Evolutionary conservation across 2,797 vertebrate genomes (phyloP).

Genomic region (Gymnothorax reevesii): DNA sequence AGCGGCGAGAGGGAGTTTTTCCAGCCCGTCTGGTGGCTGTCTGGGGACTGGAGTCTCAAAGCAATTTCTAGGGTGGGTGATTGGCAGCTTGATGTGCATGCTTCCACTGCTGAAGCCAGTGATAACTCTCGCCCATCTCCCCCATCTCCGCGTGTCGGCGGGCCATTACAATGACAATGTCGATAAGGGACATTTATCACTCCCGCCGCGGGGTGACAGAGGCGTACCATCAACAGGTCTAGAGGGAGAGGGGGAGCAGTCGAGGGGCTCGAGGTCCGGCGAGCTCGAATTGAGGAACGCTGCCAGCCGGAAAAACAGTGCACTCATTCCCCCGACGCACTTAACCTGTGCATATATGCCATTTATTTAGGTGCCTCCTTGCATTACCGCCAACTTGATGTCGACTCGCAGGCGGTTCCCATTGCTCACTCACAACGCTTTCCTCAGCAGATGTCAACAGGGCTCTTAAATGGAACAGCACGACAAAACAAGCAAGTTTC

Average conservation of each 20-base stretch:
- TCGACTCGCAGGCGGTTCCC: neutral
- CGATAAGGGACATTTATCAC: conserved; percentile 88
- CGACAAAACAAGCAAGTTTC: neutral
- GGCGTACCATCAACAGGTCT: conserved; percentile 76
- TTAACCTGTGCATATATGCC: conserved; percentile 12
- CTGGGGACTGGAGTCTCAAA: conserved; percentile 86
- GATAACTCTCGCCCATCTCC: conserved; percentile 76
- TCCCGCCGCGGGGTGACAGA: conserved; percentile 70
- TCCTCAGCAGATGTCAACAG: neutral
- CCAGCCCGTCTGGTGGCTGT: conserved; percentile 58
- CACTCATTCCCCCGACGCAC: neutral
- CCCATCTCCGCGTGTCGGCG: conserved; percentile 69
- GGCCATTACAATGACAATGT: conserved; percentile 83
- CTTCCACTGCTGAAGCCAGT: conserved; percentile 71
- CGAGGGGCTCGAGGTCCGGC: conserved; percentile 43
- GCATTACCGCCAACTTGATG: neutral
- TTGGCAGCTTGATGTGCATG: conserved; percentile 84
- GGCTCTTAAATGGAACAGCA: neutral
- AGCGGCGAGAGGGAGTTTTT: conserved; percentile 41
- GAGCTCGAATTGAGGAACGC: conserved; percentile 53
- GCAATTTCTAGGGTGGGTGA: conserved; percentile 81
- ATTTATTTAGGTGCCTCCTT: neutral
- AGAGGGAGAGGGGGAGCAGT: conserved; percentile 51
- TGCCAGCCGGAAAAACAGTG: conserved; percentile 51
- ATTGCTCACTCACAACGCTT: neutral